Percentiles rank a stretch among this genome's conserved stretches.
These are phyloP conservation scores for Tachina lurida DNA, from an alignment of 2,888 invertebrate genomes.

Conservation along the genomic window DNA sequence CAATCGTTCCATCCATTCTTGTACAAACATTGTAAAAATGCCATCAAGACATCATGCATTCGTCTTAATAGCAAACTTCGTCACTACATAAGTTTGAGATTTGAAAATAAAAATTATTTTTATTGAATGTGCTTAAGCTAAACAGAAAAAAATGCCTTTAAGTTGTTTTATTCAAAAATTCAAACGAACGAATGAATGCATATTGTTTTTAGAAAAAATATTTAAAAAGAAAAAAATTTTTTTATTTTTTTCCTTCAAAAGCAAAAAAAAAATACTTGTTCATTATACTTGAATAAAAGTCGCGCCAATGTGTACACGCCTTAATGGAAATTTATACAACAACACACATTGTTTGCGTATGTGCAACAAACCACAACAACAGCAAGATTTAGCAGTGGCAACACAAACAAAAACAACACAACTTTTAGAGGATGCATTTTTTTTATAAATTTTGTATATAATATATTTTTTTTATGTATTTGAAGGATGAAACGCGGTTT, in stretches of 20 bases:
- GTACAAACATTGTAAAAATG: slow-evolving; percentile 14
- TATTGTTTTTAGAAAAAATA: slow-evolving; percentile 38
- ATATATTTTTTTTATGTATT: neutral
- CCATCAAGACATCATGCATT: slow-evolving; percentile 13
- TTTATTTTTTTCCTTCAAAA: neutral
- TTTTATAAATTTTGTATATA: neutral
- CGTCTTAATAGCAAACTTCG: slow-evolving; percentile 12
- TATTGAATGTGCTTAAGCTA: slow-evolving; percentile 19
- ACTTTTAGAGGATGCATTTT: slow-evolving; percentile 25
- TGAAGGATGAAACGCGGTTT: slow-evolving; percentile 23
- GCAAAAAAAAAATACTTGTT: slow-evolving; percentile 74
- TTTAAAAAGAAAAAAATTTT: neutral
- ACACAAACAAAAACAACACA: slow-evolving; percentile 37
- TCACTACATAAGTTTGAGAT: slow-evolving; percentile 10
- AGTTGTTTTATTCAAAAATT: slow-evolving; percentile 21
- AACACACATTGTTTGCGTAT: slow-evolving; percentile 49
- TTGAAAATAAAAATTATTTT: slow-evolving; percentile 14
- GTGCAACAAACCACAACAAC: slow-evolving; percentile 48
- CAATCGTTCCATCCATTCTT: slow-evolving; percentile 7
- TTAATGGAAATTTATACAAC: slow-evolving; percentile 81
- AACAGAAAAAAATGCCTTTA: slow-evolving; percentile 15
- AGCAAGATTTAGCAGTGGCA: slow-evolving; percentile 29
- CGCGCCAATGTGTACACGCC: slow-evolving; percentile 81
- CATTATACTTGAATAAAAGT: slow-evolving; percentile 75
- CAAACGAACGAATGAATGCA: slow-evolving; percentile 14